These are phyloP conservation scores for Lophotriccus pileatus DNA, from an alignment of 2,797 vertebrate species.

Conservation along the genomic window DNA sequence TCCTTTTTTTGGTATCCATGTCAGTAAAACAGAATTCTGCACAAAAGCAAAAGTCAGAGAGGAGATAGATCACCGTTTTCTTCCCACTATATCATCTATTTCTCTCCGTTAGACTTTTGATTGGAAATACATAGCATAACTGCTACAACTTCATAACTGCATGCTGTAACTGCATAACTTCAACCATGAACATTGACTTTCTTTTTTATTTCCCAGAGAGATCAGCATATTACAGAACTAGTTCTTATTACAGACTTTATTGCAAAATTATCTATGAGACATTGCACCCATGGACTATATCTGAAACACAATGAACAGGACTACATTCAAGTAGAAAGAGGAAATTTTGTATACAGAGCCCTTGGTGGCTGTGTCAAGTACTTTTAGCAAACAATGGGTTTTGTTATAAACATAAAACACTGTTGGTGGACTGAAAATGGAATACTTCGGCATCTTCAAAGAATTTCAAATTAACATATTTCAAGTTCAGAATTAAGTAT, in stretches of 20 bases:
- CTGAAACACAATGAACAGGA: not conserved
- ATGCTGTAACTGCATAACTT: no score
- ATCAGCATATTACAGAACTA: not conserved
- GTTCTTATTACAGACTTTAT: not conserved
- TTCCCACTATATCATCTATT: not conserved
- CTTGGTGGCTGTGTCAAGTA: not conserved
- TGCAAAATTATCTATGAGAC: not conserved
- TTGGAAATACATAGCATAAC: not conserved
- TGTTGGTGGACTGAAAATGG: not conserved
- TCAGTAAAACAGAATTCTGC: not conserved
- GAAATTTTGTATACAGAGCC: not conserved
- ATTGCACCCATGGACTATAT: not conserved
- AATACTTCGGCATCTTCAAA: not conserved
- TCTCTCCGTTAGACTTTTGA: not conserved
- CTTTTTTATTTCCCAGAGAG: not conserved
- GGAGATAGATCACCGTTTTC: not conserved
- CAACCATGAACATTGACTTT: not conserved
- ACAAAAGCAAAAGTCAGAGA: not conserved
- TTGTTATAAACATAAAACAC: not conserved
- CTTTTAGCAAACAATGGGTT: not conserved
- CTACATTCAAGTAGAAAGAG: not conserved
- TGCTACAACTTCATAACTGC: not conserved
- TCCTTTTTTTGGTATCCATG: not conserved
- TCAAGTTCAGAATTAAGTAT: not conserved
- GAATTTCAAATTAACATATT: not conserved